Conservation (phyloP, 2,888 invertebrate species). For the Andrena hattorfiana region DNA sequence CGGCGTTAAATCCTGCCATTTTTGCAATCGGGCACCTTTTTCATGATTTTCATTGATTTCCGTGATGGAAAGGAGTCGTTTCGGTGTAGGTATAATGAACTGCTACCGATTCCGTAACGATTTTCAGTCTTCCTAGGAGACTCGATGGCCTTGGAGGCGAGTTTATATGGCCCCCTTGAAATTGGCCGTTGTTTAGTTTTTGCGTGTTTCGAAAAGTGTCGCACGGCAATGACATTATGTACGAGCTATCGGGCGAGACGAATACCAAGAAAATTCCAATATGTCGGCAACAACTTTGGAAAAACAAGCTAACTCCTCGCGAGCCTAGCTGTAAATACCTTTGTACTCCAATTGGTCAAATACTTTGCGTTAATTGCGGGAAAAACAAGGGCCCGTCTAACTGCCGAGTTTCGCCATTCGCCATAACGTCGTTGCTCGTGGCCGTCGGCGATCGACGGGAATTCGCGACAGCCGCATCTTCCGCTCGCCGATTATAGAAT, state of each 20-base stretch:
- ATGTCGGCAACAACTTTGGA: slow-evolving; percentile 30
- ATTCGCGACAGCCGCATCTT: background rate
- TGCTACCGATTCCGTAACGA: too few relatives aligned
- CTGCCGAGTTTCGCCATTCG: background rate
- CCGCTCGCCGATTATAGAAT: background rate
- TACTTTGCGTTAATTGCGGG: too few relatives aligned
- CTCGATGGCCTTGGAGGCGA: slow-evolving; percentile 2
- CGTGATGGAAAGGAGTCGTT: too few relatives aligned
- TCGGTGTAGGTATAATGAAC: too few relatives aligned
- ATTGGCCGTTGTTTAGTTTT: slow-evolving; percentile 48
- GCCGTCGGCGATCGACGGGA: background rate
- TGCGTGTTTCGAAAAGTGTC: slow-evolving; percentile 51
- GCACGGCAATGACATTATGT: slow-evolving; percentile 26
- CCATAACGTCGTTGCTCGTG: background rate
- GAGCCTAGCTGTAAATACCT: background rate
- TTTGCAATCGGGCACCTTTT: too few relatives aligned
- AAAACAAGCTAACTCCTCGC: slow-evolving; percentile 13
- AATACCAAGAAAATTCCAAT: slow-evolving; percentile 48
- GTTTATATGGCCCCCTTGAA: slow-evolving; percentile 10
- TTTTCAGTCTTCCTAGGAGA: background rate
- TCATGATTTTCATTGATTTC: too few relatives aligned
- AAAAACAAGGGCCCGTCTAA: too few relatives aligned
- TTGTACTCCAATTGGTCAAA: background rate
- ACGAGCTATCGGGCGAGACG: slow-evolving; percentile 33
- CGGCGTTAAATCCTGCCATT: too few relatives aligned